Conservation (phyloP, 2,888 invertebrate genomes). For the Hemithea aestivaria region DNA sequence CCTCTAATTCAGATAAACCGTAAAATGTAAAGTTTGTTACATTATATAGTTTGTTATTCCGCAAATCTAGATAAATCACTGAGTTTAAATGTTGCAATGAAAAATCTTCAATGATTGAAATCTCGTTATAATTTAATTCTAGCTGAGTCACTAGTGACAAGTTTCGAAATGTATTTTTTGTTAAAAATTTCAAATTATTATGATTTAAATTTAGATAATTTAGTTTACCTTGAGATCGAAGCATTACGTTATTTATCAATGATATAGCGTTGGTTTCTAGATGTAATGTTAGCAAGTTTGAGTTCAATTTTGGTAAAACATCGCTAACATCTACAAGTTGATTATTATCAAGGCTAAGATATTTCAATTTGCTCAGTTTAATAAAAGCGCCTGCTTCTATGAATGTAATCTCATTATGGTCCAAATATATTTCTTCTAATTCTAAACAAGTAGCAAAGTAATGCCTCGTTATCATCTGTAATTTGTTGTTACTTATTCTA, state of each 20-base stretch:
- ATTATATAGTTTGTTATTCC: conserved; percentile 84
- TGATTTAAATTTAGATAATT: conserved; percentile 90
- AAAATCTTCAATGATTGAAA: conserved; percentile 88
- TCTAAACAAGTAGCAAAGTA: conserved; percentile 88
- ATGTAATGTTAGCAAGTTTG: conserved; percentile 86
- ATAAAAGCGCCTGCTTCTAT: conserved; percentile 90
- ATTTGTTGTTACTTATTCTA: conserved; percentile 89
- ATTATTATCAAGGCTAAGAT: conserved; percentile 91
- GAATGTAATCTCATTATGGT: conserved; percentile 89
- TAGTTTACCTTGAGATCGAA: conserved; percentile 88
- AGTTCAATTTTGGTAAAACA: conserved; percentile 84
- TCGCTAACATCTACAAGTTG: conserved; percentile 86
- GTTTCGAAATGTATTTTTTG: conserved; percentile 86
- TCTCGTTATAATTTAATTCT: conserved; percentile 88
- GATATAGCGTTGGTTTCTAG: conserved; percentile 87
- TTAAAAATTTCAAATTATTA: conserved; percentile 86
- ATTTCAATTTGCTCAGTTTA: conserved; percentile 85
- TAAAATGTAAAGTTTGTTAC: conserved; percentile 87
- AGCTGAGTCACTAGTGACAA: conserved; percentile 85
- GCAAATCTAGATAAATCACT: conserved; percentile 88
- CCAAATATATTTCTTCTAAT: conserved; percentile 89
- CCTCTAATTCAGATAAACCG: conserved; percentile 87
- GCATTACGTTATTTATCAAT: conserved; percentile 85
- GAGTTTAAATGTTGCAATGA: conserved; percentile 88
- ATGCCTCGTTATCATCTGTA: conserved; percentile 84